These are phyloP conservation scores for Harpalus rubripes DNA, from an alignment of 2,888 invertebrate genomes.

Conservation along the genomic window DNA sequence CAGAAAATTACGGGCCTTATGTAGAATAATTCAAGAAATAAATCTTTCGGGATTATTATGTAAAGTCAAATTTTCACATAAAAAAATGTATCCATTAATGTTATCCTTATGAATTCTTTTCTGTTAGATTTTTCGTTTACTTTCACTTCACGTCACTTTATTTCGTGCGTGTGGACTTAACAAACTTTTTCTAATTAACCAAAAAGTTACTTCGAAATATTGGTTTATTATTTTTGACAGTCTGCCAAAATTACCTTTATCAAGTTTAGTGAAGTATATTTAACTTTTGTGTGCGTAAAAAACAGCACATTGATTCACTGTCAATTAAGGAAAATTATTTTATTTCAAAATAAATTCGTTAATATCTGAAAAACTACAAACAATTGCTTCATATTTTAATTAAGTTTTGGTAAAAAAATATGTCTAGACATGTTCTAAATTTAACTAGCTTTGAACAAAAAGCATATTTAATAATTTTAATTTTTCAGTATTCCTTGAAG, in stretches of 20 bases:
- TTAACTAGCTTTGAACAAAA: background rate
- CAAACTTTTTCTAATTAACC: conserved; percentile 33
- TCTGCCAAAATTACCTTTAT: background rate
- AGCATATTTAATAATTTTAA: background rate
- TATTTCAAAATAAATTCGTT: background rate
- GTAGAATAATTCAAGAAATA: no score
- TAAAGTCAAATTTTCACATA: no score
- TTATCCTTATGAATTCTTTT: no score
- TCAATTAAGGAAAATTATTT: background rate
- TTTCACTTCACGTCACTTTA: background rate
- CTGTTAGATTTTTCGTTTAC: background rate
- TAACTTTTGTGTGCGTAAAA: background rate
- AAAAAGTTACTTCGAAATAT: conserved; percentile 14
- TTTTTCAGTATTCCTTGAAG: background rate
- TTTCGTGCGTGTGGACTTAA: conserved; percentile 5
- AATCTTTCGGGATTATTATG: no score
- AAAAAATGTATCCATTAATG: no score
- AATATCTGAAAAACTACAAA: background rate
- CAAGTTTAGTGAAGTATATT: conserved; percentile 11
- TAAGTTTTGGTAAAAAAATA: background rate
- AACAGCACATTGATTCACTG: background rate
- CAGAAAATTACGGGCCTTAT: no score
- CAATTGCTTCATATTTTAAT: background rate
- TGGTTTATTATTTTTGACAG: conserved; percentile 21
- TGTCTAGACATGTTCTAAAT: background rate